Percentiles rank a stretch among this genome's conserved stretches.
Evolutionary conservation across 53 echinoderm and acorn worm species (phyloP).

Genomic region (Holothuria scabra): DNA sequence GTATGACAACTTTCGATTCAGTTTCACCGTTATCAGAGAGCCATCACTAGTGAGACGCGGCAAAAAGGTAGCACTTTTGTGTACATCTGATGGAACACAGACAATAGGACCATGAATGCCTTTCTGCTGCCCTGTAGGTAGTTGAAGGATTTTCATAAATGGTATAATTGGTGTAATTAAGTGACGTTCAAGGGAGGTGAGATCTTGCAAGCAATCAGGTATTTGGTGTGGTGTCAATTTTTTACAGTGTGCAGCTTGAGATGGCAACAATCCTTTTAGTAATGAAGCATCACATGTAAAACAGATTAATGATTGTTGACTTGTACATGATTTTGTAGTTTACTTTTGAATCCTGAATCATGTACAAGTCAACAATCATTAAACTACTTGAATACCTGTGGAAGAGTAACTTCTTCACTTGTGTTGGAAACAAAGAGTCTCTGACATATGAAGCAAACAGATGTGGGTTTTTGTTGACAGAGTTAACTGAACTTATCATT

Average conservation of each 20-base stretch:
- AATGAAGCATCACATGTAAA: not conserved
- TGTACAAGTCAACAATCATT: too few species aligned
- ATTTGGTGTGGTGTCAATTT: constrained; percentile 10
- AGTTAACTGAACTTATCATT: not conserved
- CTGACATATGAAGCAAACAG: constrained; percentile 2
- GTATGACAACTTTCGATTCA: constrained; percentile 12
- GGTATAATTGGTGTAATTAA: constrained; percentile 62
- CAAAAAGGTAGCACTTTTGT: constrained; percentile 8
- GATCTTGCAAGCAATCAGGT: constrained; percentile 22
- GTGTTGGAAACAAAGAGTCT: constrained; percentile 19
- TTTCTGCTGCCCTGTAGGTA: constrained; percentile 60
- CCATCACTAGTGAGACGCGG: constrained; percentile 47
- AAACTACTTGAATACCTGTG: too few species aligned
- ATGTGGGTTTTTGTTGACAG: constrained; percentile 25
- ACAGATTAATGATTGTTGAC: not conserved
- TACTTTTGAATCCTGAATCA: too few species aligned
- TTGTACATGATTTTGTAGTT: not conserved
- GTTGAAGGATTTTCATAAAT: constrained; percentile 59
- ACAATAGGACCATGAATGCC: constrained; percentile 63
- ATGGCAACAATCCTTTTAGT: constrained; percentile 4
- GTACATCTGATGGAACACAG: constrained; percentile 54
- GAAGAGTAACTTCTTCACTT: constrained; percentile 1
- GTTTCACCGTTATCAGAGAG: constrained; percentile 55
- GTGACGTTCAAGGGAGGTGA: constrained; percentile 51
- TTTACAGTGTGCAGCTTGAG: constrained; percentile 38